Base-by-base conservation (phyloP, 1,140 invertebrate species). In the Zaprionus nigranus region DNA sequence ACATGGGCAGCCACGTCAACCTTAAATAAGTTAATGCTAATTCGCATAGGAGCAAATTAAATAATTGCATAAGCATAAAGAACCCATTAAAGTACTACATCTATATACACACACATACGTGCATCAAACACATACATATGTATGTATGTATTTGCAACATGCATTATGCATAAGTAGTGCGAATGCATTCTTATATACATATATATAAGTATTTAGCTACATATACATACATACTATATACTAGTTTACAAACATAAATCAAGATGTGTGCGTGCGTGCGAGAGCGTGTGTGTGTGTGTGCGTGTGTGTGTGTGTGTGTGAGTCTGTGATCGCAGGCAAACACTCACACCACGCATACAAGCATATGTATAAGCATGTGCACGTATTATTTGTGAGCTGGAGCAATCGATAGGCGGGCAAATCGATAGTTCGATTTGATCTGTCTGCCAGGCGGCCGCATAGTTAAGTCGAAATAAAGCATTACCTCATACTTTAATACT, bases 401-500 rank as follows among this genome's bases (percentile, higher is more conserved):
- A 57, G 53, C 51, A 36, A 64, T 7, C 51, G 51, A 34, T 40
- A 11, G 12, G 17, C 9, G 11, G 5, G 43, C 28, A 5, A 38
- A 34, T 49, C 17, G 28, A 28, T 46, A 30, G 26, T 62, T 67
- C 70, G 17, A 17, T 54, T 30, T 30, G 69, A 49, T 65, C 40
- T 66, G 69, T 40, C 13, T 30, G 38, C 9, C 7, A n/a, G 40
- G 5, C 28, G 38, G 34, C 46, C 26, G 43, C 40, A 58, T 72
- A 77, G 62, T 64, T 88, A 88, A 88, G 84, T 76, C 64, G 72
- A 69, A 88, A 88, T 88, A 88, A 88, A 84, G 73, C 84, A 88
- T 88, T 88, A 88, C 84, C 84, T 88, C 84, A 88, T 88, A 88
- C 81, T 88, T 88, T 88, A 88, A 88, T 81, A 90, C 81, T 90